These are phyloP conservation scores for Polylopha cassiicola DNA, from an alignment of 2,888 invertebrate genomes.

Conservation along the genomic window DNA sequence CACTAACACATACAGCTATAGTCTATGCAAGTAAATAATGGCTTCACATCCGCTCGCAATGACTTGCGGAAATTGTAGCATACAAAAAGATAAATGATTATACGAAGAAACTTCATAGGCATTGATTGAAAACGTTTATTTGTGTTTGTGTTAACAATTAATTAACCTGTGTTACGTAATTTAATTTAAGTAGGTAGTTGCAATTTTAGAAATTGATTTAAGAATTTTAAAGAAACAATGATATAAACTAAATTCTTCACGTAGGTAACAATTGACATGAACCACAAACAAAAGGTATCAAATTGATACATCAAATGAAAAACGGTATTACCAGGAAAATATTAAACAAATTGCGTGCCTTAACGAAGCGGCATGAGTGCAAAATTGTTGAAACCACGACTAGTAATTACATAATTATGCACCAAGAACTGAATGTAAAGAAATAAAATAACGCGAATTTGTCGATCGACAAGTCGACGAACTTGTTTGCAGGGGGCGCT, in stretches of 20 bases:
- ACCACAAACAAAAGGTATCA: no score
- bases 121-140: no score
- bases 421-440: slow-evolving; percentile 32
- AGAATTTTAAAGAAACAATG: no score
- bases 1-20: no score
- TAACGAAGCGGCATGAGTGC: slow-evolving; percentile 28
- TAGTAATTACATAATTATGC: slow-evolving; percentile 37
- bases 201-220: slow-evolving; percentile 19
- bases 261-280: no score
- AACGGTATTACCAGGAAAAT: no score
- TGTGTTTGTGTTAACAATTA: no score
- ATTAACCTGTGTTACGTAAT: no score
- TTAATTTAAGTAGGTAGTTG: slow-evolving; percentile 1
- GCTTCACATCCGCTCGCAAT: slow-evolving; percentile 20
- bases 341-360: no score
- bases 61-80: slow-evolving; percentile 21
- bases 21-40: slow-evolving; percentile 10
- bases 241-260: no score
- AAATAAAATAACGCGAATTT: slow-evolving; percentile 37
- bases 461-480: slow-evolving; percentile 28
- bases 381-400: slow-evolving; percentile 37
- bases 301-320: no score
- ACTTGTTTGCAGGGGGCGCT: slow-evolving; percentile 9
- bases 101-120: no score
- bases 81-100: slow-evolving; percentile 12